Evolutionary conservation across 2,888 invertebrate genomes (phyloP), one percentile per base, ranked within the genome.

Genomic region (Drosophila longiperda): DNA sequence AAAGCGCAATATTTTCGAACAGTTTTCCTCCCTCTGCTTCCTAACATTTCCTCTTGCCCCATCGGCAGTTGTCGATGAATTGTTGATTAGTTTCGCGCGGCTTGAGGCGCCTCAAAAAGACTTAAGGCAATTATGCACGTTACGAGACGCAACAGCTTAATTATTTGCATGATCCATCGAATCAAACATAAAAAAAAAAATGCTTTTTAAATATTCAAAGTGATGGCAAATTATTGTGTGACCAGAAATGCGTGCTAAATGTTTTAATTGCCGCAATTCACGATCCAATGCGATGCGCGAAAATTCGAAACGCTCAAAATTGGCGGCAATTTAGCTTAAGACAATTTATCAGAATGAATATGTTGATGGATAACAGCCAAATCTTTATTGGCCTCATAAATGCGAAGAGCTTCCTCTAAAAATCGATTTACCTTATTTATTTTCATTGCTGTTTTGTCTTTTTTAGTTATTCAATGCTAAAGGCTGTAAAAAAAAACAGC

Each of bases 261-360:
- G 73, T 62, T 77, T 80, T 81, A 88, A 85, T 85, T 85, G 89
- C 78, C 65, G 65, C 83, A 78, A 81, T 86, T 83, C 85, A 83
- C 66, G 63, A 75, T 33, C 62, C 45, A 58, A 68, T 42, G 65
- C 55, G 53, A 74, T 73, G 77, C 62, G 76, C 81, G 68, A 73
- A 80, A 75, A 76, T 81, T 83, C 42, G 73, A 83, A 78, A 80
- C 74, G 86, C 74, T 75, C 62, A 66, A 80, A 83, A 78, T 80
- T 73, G 75, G 63, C 69, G 62, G 75, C 73, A 83, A 86, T 83
- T 78, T 59, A 38, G 32, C 32, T 52, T 12, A 33, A 33, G 53
- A 64, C 74, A 73, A 80, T 83, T 72, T 66, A 61, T 73, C 76
- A 73, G 66, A 60, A 62, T 75, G 71, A 73, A 71, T 33, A 61